A percentile compares a stretch with the other conserved stretches of the same genome.
phyloP scores from a whole-genome alignment of 1,140 invertebrate species.

The Aphaenogaster ashmeadi region DNA sequence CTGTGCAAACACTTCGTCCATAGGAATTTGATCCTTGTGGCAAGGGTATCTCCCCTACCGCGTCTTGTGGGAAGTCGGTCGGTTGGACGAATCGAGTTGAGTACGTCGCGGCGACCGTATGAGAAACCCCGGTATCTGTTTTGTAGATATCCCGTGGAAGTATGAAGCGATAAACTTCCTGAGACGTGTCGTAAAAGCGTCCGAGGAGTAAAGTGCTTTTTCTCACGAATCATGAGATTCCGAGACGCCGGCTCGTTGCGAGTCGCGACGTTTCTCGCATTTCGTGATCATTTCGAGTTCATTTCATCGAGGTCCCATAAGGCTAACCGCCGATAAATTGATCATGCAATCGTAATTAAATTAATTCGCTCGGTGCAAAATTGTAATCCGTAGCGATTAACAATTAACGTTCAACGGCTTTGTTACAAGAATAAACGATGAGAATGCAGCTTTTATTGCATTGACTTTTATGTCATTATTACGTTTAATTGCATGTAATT shows the following conservation, averaged over 20 bases:
- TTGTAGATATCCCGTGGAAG: conserved; percentile 45
- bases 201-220: conserved; percentile 42
- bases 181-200: conserved; percentile 52
- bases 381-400: conserved; percentile 32
- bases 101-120: neutral
- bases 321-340: conserved; percentile 17
- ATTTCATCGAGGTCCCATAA: conserved; percentile 1
- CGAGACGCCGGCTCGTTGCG: conserved; percentile 9
- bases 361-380: conserved; percentile 8
- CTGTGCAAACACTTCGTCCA: conserved; percentile 71
- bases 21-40: conserved; percentile 71
- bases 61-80: conserved; percentile 40
- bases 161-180: conserved; percentile 52
- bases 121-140: conserved; percentile 35
- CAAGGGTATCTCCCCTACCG: conserved; percentile 43
- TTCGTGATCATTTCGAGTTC: neutral
- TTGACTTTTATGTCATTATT: conserved; percentile 32
- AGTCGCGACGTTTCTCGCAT: conserved; percentile 2
- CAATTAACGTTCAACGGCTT: conserved; percentile 4
- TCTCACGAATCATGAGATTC: conserved; percentile 52
- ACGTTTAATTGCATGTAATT: conserved; percentile 34
- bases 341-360: conserved; percentile 30
- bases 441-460: conserved; percentile 29
- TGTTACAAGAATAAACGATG: conserved; percentile 26
- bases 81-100: conserved; percentile 22